Evolutionary conservation across 2,888 invertebrate genomes (phyloP).

Genomic region (Colostygia pectinataria): DNA sequence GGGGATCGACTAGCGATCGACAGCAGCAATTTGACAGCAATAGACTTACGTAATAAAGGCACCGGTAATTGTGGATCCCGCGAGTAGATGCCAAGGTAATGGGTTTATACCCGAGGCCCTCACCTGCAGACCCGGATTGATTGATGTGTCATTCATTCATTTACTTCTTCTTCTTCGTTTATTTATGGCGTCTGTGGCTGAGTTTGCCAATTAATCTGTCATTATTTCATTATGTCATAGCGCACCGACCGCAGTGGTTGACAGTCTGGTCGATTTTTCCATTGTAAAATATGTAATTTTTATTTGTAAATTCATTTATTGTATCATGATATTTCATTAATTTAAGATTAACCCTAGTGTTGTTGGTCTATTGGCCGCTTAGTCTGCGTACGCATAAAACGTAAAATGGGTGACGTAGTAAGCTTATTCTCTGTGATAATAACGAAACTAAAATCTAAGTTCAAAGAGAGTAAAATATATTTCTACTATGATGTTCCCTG

Average conservation of each 20-base stretch:
- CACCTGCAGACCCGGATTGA: too few species aligned
- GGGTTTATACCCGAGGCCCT: too few species aligned
- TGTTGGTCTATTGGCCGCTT: slow-evolving; percentile 69
- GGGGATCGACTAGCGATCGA: too few species aligned
- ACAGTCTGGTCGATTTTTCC: slow-evolving; percentile 23
- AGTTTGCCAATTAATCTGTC: too few species aligned
- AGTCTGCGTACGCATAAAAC: slow-evolving; percentile 46
- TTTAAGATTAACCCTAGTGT: slow-evolving; percentile 52
- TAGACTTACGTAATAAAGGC: too few species aligned
- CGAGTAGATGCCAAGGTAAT: too few species aligned
- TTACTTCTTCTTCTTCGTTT: too few species aligned
- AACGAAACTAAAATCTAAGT: slow-evolving; percentile 80
- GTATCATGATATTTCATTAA: slow-evolving; percentile 60
- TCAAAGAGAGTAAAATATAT: slow-evolving; percentile 74
- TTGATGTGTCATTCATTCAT: too few species aligned
- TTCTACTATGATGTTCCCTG: slow-evolving; percentile 73
- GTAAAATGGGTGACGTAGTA: slow-evolving; percentile 76
- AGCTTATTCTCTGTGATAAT: slow-evolving; percentile 80
- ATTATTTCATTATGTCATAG: slow-evolving; percentile 47
- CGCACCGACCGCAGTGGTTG: slow-evolving; percentile 53
- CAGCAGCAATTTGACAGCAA: too few species aligned
- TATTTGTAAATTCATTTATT: slow-evolving; percentile 60
- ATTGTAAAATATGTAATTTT: slow-evolving; percentile 36
- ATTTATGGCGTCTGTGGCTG: too few species aligned
- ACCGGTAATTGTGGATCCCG: too few species aligned